Percentiles rank a stretch among this genome's conserved stretches.
Evolutionary conservation across 2,797 vertebrate species (phyloP).

Genomic region (Ciconia nigra): DNA sequence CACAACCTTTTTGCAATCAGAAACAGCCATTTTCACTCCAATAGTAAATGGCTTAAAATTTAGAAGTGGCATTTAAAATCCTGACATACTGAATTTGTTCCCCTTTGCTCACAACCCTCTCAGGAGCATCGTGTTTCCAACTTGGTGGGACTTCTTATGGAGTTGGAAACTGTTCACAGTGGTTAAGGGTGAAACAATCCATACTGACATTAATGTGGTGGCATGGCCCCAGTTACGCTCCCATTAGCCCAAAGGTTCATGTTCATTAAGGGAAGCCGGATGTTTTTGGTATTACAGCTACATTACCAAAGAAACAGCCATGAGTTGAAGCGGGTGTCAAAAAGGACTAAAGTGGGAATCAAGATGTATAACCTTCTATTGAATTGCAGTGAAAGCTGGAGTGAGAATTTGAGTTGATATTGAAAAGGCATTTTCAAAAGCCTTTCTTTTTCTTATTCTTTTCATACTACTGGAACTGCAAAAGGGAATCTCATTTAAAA

Average conservation of each 20-base stretch:
- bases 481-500: neutral
- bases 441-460: neutral
- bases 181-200: neutral
- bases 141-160: neutral
- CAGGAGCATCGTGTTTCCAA: neutral
- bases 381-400: neutral
- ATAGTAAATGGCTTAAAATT: neutral
- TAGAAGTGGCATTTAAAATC: neutral
- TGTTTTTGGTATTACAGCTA: neutral
- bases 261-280: neutral
- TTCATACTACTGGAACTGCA: neutral
- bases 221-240: neutral
- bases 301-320: neutral
- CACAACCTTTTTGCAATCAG: neutral
- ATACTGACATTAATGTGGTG: neutral
- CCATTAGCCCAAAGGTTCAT: neutral
- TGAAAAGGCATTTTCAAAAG: neutral
- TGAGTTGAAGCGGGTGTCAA: neutral
- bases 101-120: neutral
- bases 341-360: neutral
- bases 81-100: neutral
- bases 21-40: neutral
- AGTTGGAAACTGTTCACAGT: neutral
- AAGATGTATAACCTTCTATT: neutral
- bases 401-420: neutral